Base-by-base conservation (phyloP, 2,797 vertebrate genomes). In the Pterois miles region DNA sequence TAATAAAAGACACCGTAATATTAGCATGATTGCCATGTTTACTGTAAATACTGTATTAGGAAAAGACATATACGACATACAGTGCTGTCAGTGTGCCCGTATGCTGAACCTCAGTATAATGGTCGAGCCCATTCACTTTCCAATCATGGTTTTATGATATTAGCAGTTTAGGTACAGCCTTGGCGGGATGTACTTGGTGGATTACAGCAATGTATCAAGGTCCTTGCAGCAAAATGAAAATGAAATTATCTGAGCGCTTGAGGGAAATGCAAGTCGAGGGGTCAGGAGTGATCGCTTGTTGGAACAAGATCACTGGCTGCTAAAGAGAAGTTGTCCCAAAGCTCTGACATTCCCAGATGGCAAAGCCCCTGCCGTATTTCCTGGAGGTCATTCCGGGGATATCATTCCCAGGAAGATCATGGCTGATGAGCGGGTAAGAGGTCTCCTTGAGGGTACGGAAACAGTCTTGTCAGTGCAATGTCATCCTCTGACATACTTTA, bases 221-320 rank as follows among this genome's bases (percentile, higher is more conserved):
- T 80, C 72, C 84, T 87, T 31, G 76, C 59, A 78, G 85, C 80
- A 81, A 90, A 92, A 92, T 87, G 87, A 91, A 92, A 92, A 90
- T 84, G 83, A 76, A 87, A 92, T 92, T 89, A 85, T 84, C 77
- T 6, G 31, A 79, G 73, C 12, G 70, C 88, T 89, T 71, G 66
- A 81, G 83, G 90, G 87, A 76, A 89, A 85, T 78, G 64, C 58
- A 57, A 85, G 80, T 89, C 36, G 54, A 89, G 77, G 56, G 65
- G 66, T 77, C 74, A 75, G 84, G 71, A 91, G 78, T 78, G 80
- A 91, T 89, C 56, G 60, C 87, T 79, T 69, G 58, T 76, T 85
- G 75, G 83, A 84, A 79, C 81, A 74, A 80, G 87, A 91, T 88
- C 84, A 76, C 76, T 64, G 77, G 68, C 67, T 64, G 81, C 81